Conservation (phyloP, 2,113 vertebrate species). For the Romanogobio albipinnatus region DNA sequence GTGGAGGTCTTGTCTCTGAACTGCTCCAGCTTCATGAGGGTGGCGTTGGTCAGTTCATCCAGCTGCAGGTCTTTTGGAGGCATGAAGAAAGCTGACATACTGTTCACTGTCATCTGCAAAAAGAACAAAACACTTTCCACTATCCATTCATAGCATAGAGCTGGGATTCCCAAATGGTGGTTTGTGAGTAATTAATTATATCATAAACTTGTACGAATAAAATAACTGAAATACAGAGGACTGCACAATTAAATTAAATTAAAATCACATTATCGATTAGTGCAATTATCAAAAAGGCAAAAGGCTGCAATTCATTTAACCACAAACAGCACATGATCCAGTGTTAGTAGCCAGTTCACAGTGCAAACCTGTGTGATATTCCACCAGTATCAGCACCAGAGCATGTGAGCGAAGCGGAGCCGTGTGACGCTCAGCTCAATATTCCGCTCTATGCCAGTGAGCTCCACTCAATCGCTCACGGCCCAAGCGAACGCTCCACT, state of each 20-base stretch:
- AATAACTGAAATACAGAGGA: background rate
- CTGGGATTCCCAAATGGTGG: background rate
- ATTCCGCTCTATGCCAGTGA: too few relatives aligned
- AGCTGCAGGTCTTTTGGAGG: constrained; percentile 90
- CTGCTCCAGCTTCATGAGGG: constrained; percentile 95
- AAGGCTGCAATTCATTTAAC: background rate
- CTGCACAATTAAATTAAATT: background rate
- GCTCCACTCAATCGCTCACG: too few relatives aligned
- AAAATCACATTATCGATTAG: background rate
- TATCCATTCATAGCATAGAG: background rate
- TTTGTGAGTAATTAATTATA: background rate
- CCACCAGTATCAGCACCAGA: too few relatives aligned
- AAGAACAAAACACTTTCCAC: constrained; percentile 25
- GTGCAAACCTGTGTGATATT: background rate
- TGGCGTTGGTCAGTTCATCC: constrained; percentile 90
- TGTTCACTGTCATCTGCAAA: constrained; percentile 89
- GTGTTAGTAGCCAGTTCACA: background rate
- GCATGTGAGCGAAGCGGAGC: too few relatives aligned
- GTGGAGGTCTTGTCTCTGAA: constrained; percentile 95
- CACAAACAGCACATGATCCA: background rate
- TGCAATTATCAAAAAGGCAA: background rate
- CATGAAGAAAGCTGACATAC: constrained; percentile 89
- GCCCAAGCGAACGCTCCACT: too few relatives aligned
- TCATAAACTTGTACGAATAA: background rate
- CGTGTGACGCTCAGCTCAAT: too few relatives aligned